Conservation (phyloP, 1,140 invertebrate species). For the Drosophila equinoxialis region DNA sequence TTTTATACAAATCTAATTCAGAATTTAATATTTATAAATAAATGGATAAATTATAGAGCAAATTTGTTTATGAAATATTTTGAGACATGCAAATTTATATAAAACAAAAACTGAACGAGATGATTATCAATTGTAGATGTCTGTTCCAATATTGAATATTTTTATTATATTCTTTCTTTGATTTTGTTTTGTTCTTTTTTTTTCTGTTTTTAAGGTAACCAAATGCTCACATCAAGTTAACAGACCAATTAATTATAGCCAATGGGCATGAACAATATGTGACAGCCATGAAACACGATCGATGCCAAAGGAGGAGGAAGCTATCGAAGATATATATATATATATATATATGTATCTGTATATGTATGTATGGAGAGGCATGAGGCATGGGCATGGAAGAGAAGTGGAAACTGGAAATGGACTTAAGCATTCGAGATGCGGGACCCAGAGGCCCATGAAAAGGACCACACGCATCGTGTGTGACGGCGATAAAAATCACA, state of each 20-base stretch:
- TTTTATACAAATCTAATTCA: too few species aligned
- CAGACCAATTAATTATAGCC: constrained; percentile 71
- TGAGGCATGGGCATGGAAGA: neutral
- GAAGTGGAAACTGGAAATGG: constrained; percentile 44
- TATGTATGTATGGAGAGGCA: neutral
- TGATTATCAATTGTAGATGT: too few species aligned
- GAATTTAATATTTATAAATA: too few species aligned
- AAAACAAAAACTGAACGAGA: too few species aligned
- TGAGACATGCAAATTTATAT: too few species aligned
- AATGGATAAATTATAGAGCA: too few species aligned
- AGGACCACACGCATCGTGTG: constrained; percentile 73
- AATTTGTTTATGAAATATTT: too few species aligned
- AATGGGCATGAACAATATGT: constrained; percentile 59
- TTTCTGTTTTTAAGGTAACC: constrained; percentile 24
- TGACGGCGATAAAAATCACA: constrained; percentile 81
- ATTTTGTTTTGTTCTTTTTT: neutral
- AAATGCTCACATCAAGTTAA: constrained; percentile 59
- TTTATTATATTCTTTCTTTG: neutral
- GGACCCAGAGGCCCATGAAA: constrained; percentile 6
- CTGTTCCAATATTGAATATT: neutral
- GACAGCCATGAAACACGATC: constrained; percentile 65
- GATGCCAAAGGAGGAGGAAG: constrained; percentile 31
- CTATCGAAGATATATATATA: neutral
- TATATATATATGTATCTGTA: neutral
- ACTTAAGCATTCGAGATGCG: constrained; percentile 38